These are phyloP conservation scores for Takifugu ocellatus DNA, from an alignment of 2,797 vertebrate species.

Conservation along the genomic window DNA sequence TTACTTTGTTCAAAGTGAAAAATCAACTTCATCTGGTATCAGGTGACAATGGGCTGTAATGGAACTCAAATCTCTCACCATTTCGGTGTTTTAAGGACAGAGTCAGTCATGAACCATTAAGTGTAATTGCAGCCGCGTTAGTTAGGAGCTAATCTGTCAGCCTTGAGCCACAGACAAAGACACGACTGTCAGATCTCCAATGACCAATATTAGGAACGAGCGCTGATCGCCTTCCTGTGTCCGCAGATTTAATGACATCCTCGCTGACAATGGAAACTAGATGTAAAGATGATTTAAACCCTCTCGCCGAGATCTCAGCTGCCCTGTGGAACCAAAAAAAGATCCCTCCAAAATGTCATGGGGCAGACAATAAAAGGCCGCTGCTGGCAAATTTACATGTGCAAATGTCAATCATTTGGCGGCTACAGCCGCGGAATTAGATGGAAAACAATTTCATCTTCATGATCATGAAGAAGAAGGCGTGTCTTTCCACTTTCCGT, in stretches of 20 bases:
- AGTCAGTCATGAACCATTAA: not conserved
- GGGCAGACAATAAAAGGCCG: constrained; percentile 54
- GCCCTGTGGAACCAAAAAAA: constrained; percentile 20
- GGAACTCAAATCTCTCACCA: not conserved
- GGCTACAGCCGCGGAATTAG: constrained; percentile 26
- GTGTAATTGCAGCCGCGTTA: no score
- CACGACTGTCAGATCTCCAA: no score
- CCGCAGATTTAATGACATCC: constrained; percentile 39
- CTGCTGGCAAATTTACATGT: constrained; percentile 63
- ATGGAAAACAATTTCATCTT: not conserved
- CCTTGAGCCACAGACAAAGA: no score
- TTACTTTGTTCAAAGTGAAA: not conserved
- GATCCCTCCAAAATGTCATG: constrained; percentile 65
- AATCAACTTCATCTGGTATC: not conserved
- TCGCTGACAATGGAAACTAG: constrained; percentile 25
- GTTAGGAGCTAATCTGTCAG: no score
- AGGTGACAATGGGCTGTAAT: not conserved
- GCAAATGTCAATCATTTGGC: constrained; percentile 65
- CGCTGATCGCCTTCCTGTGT: constrained; percentile 24
- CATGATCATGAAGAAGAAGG: not conserved
- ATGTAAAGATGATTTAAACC: constrained; percentile 36
- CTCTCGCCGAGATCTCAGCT: constrained; percentile 34
- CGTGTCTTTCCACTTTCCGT: not conserved
- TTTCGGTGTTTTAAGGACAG: not conserved
- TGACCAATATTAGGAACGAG: not conserved